phyloP scores from a whole-genome alignment of 2,113 vertebrate species.

The Formicarius rufipectus region DNA sequence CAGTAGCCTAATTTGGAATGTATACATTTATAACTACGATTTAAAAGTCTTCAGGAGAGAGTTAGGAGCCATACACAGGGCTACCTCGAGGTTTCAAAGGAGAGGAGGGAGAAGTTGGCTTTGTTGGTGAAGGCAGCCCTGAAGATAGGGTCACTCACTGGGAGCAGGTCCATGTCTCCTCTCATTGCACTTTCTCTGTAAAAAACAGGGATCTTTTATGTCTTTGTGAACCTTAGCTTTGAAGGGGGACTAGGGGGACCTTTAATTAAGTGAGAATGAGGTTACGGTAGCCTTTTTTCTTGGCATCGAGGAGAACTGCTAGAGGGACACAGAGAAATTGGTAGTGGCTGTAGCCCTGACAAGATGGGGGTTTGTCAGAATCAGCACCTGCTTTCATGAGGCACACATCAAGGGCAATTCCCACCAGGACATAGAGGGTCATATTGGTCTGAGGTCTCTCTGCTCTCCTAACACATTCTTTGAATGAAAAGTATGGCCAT shows the following conservation, averaged over 20 bases:
- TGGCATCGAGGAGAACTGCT: not conserved
- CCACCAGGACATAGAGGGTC: not conserved
- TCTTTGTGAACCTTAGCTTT: not conserved
- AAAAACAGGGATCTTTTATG: not conserved
- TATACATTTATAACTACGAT: not conserved
- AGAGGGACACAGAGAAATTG: not conserved
- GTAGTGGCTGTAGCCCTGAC: not conserved
- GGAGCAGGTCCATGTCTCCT: not conserved
- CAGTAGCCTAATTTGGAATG: not conserved
- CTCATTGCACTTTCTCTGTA: not conserved
- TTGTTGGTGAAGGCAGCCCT: not conserved
- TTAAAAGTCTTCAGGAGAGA: not conserved
- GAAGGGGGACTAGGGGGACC: not conserved
- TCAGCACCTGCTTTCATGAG: not conserved
- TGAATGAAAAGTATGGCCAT: not conserved
- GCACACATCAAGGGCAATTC: not conserved
- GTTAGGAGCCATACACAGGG: not conserved
- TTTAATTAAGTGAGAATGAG: not conserved
- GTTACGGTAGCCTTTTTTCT: not conserved
- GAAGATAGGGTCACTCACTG: accelerated
- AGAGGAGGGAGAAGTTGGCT: not conserved
- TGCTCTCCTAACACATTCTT: not conserved
- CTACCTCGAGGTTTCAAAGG: not conserved
- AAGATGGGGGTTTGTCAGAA: not conserved
- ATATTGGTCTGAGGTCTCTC: not conserved